Evolutionary conservation across 2,797 vertebrate genomes (phyloP), one percentile per base, ranked within the genome.

Genomic region (Galago senegalensis): DNA sequence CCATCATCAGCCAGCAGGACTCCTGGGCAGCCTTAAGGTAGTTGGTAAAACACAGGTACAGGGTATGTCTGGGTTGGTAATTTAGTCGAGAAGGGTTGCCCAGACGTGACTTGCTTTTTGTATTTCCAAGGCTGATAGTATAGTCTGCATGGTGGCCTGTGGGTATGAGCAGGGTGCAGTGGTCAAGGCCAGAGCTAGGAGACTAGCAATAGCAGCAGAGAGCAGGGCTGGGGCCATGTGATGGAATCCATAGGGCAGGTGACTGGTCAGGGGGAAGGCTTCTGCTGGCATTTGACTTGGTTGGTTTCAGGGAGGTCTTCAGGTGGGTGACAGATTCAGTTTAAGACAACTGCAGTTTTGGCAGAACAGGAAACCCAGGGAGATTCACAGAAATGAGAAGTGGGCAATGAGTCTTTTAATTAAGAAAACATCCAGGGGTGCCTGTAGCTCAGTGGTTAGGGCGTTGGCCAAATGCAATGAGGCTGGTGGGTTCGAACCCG

Each of bases 151-250:
- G 60, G 4, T 1, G 23, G 56, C 77, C 43, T 65, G n/a, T 46
- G 11, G 63, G 7, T 1, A 20, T 86, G 0, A 37, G 20, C 46
- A 34, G 60, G 3, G 77, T 5, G 1, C 34, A 46, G 58, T 8
- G 58, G 17, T 13, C 25, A 8, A 7, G 49, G 34, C 79, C 10
- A 14, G 60, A 75, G 79, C 27, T 11, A 4, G 10, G 56, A 69
- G 13, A 0, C 1, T 3, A 13, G 12, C 3, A 16, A 40, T 0
- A 18, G 58, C 12, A 1, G 18, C 34, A 46, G 56, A 46, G 27
- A 46, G 12, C 14, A 10, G 85, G 56, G 53, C 46, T n/a, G 46
- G 46, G 31, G 76, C 31, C 72, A 7, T 34, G 10, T 10, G 31
- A 7, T 13, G 31, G 56, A 14, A 23, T 27, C 3, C 3, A 53